These are phyloP conservation scores for Microctonus aethiopoides DNA, from an alignment of 2,888 invertebrate species.

Conservation along the genomic window DNA sequence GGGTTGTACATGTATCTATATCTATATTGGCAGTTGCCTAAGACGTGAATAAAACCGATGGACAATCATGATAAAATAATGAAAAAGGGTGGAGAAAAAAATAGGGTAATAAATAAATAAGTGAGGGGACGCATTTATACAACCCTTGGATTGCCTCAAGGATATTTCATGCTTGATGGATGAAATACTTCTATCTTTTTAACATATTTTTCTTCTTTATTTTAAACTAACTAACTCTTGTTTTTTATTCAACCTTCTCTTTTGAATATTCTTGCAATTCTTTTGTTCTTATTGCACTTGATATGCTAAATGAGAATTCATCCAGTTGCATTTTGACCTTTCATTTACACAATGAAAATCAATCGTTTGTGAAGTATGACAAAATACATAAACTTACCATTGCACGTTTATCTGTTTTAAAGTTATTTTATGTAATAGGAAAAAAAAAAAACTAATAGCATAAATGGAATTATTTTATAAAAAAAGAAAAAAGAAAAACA, in stretches of 20 bases:
- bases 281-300: neutral
- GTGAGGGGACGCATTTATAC: neutral
- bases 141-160: neutral
- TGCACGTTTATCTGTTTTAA: neutral
- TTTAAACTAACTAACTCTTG: neutral
- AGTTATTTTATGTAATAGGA: neutral
- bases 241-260: neutral
- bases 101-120: neutral
- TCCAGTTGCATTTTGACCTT: neutral
- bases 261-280: neutral
- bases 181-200: neutral
- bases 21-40: neutral
- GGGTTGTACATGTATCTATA: neutral
- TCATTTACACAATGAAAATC: neutral
- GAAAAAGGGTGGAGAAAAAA: neutral
- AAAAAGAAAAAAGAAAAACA: slow-evolving; percentile 8
- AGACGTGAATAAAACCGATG: neutral
- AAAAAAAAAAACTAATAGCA: neutral
- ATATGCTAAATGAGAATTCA: neutral
- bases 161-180: neutral
- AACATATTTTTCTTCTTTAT: neutral
- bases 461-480: neutral
- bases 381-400: neutral
- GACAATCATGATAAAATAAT: neutral
- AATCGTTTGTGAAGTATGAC: neutral